Base-by-base conservation (phyloP, 2,113 vertebrate genomes). In the Rhinogobius similis region DNA sequence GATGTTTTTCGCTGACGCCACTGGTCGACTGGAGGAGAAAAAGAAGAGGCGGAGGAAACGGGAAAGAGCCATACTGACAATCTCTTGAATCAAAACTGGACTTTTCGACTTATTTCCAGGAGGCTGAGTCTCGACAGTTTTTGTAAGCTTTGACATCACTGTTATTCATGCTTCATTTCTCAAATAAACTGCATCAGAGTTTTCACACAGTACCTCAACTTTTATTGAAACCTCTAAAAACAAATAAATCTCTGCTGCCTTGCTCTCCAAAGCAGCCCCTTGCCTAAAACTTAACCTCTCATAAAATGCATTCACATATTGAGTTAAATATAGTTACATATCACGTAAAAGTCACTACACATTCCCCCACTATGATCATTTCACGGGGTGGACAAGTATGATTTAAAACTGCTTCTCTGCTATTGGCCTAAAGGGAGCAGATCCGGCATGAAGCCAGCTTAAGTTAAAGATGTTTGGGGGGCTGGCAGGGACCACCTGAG, bases 1-100 rank as follows among this genome's bases (percentile, higher is more conserved):
- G 72, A 93, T 86, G 63, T 98, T 99, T 91, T 99, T 99, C 65
- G 92, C 95, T 2, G 97, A 99, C 26, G 97, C 98, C 65, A 96
- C 95, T 0, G 95, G 92, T 20, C 92, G 84, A 3, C 94, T 98
- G 77, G 72, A 93, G 72, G 94, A 97, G 64, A 98, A 95, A 87
- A 98, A 76, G 81, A 95, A 90, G 82, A 98, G 92, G 84, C 93
- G 95, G 82, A 98, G 92, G 90, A 98, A 94, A 88, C 93, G 93
- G 56, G 95, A 97, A 87, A 92, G 95, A 67, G 91, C 94, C 65
- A 71, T 99, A 79, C 94, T 99, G 78, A 90, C 95, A 32, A 55
- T 98, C 20, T 86, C 94, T 29, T 98, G 89, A 92, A 61, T 36
- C 43, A 18, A 61, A 61, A 38, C 32, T 38, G 58, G 58, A 61